phyloP scores from a whole-genome alignment of 2,888 invertebrate species.

The Cantharis flavilabris region DNA sequence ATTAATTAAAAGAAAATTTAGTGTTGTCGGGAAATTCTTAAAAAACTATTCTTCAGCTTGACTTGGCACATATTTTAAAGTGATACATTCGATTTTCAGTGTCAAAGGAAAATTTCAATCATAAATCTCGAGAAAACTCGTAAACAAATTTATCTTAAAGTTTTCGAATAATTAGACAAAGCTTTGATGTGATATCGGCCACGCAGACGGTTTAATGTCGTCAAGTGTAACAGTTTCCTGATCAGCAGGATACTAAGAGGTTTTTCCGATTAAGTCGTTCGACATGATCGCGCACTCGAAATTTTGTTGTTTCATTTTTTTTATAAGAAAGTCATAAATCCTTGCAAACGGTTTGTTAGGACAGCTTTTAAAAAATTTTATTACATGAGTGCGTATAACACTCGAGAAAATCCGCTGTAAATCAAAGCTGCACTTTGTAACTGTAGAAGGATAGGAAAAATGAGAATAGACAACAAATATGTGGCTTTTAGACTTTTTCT shows the following conservation, averaged over 20 bases:
- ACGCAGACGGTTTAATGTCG: not conserved
- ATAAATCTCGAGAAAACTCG: not conserved
- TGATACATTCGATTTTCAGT: not conserved
- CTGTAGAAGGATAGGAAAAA: not conserved
- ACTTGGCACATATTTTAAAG: not conserved
- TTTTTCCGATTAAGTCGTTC: slow-evolving; percentile 10
- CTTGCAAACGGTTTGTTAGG: not conserved
- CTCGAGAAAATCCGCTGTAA: not conserved
- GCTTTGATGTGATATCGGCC: not conserved
- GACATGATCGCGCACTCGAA: not conserved
- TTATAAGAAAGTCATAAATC: not conserved
- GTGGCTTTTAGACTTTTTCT: not conserved
- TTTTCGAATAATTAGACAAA: not conserved
- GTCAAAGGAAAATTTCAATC: not conserved
- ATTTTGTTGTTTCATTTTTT: not conserved
- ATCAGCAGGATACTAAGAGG: slow-evolving; percentile 21
- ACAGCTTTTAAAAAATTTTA: not conserved
- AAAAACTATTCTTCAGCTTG: not conserved
- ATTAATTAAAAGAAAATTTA: not conserved
- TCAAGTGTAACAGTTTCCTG: not conserved
- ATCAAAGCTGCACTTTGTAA: not conserved
- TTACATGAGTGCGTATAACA: not conserved
- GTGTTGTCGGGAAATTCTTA: not conserved
- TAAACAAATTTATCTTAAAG: not conserved
- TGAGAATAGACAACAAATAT: not conserved